Base-by-base conservation (phyloP, 2,113 vertebrate species). In the Motacilla alba region DNA sequence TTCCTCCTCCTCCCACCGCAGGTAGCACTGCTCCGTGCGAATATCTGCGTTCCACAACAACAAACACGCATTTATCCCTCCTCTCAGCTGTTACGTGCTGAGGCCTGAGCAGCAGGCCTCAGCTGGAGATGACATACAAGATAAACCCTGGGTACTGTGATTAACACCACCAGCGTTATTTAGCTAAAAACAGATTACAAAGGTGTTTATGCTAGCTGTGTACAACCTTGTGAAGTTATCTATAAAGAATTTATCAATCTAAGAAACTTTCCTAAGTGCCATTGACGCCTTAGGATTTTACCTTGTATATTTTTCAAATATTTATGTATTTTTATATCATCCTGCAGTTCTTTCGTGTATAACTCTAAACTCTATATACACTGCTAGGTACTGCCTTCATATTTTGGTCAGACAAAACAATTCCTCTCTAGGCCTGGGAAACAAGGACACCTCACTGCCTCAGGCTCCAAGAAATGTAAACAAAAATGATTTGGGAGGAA, bases 1-100 rank as follows among this genome's bases (percentile, higher is more conserved):
- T 14, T 96, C 95, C 56, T 98, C 98, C 93, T 98, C 98, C 41
- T 98, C 97, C 93, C 97, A 98, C 13, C 87, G 96, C 87, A 98
- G 94, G 91, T 97, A 98, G 94, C 98, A 98, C 22, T 97, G 98
- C 69, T 98, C 98, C 69, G 86, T 97, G 49, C 98, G 98, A 14
- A 97, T 79, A 95, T 98, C 98, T 98, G 87, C 15, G 41, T 53
- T 35, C 6, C 33, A 52, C 3, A 52, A 79, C 50, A n/a, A 49
- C 20, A 91, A 63, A 52, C 1, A 46, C 33, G 8, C 31, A 10
- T 73, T 87, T 73, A 18, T 43, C 17, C 12, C 43, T 43, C 43
- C 7, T 43, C 43, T 17, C 43, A 7, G 43, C 43, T 43, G 43
- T 17, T 31, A 22, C 4, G 7, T 9, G 15, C 11, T 30, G 33